A percentile compares a stretch with the other conserved stretches of the same genome.
Evolutionary conservation across 2,113 vertebrate genomes (phyloP).

Genomic region (Mesembrinibis cayennensis): DNA sequence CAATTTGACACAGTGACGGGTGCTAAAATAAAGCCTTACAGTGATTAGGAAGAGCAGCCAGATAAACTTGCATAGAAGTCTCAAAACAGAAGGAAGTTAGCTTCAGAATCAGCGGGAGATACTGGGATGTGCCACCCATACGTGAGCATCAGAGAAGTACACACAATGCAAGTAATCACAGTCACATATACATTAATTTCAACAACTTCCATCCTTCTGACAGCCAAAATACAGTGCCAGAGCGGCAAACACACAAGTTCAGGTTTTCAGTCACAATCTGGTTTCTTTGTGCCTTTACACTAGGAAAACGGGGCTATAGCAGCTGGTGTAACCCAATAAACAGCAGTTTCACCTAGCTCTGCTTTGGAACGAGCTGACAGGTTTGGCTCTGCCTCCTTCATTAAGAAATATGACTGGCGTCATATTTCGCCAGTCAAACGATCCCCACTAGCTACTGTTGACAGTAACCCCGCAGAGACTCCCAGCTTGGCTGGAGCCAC

Average conservation of each 20-base stretch:
- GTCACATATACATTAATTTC: background rate
- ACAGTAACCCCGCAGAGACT: background rate
- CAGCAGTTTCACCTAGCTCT: background rate
- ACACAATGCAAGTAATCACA: background rate
- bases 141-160: background rate
- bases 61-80: background rate
- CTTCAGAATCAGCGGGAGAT: background rate
- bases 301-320: background rate
- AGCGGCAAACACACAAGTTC: background rate
- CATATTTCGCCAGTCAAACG: background rate
- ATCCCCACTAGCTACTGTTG: background rate
- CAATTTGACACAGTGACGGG: background rate
- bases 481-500: constrained; percentile 6
- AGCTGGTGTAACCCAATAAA: background rate
- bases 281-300: background rate
- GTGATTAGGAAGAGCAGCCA: background rate
- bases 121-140: too few relatives aligned
- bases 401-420: background rate
- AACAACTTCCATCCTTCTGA: background rate
- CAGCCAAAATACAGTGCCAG: background rate
- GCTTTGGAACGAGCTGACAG: background rate
- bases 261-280: background rate
- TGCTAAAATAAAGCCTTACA: background rate
- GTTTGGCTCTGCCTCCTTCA: background rate
- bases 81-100: background rate